Base-by-base conservation (phyloP, 2,888 invertebrate species). In the Dicroscelio sp. region DNA sequence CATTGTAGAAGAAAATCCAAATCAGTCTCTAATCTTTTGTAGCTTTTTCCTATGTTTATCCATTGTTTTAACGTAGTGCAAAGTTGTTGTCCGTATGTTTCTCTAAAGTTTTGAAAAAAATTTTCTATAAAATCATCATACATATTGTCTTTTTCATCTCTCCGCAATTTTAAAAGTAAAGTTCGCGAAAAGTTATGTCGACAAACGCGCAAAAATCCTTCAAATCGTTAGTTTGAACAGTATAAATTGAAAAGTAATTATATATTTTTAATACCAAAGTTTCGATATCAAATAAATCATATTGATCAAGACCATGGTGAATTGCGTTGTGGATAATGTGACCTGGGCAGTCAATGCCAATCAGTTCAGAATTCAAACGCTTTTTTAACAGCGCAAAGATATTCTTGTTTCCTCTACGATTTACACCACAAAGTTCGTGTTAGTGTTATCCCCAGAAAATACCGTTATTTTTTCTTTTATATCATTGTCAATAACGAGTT, bases 371-470 rank as follows among this genome's bases (percentile, higher is more conserved):
- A 30, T 93, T 65, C 17, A 95, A 31, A 25, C 30, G 79, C 6
- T 35, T 82, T 92, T 95, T 93, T 67, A 94, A 86, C 69, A 92
- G 89, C 71, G 91, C 78, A 80, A 80, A 93, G 48, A 95, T 92
- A 93, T 95, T 95, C 2, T 6, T 14, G 14, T 48, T 20, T 20
- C 48, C 48, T 20, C 48, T 48, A 48, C 48, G 48, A 20, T 48
- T 48, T 6, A 48, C 14, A 48, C 48, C 48, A 20, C 95, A 91
- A 96, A 96, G 90, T 95, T 96, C 23, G 82, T 71, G 31, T 83
- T 86, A 27, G 94, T 93, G 88, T 96, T 96, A 76, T 95, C 95
- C 38, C 92, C 95, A 38, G 93, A 93, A 80, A 95, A 95, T 69
- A 94, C 90, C 27, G 95, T 88, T 82, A 91, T 92, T 95, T 95